A percentile compares a stretch with the other conserved stretches of the same genome.
Conservation (phyloP, 2,888 invertebrate genomes). For the Spodoptera littoralis region DNA sequence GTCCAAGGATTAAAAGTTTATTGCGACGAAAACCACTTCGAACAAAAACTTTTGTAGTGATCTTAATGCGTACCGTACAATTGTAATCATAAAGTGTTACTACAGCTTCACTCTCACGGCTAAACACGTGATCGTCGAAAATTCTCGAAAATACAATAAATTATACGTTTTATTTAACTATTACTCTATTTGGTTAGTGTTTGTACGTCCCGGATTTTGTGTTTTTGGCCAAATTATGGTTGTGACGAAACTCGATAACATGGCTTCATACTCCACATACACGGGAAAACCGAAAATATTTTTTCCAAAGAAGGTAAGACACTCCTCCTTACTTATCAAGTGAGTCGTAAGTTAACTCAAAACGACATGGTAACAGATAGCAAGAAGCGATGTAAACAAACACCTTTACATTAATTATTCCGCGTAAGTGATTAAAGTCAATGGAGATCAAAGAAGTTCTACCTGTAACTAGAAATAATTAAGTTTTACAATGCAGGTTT, state of each 20-base stretch:
- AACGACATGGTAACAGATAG: constrained; percentile 53
- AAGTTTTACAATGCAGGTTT: too few species aligned
- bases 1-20: constrained; percentile 82
- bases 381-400: constrained; percentile 48
- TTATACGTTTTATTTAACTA: constrained; percentile 66
- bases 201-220: constrained; percentile 75
- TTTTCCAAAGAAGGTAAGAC: constrained; percentile 86
- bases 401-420: constrained; percentile 24
- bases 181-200: constrained; percentile 74
- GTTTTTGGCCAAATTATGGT: constrained; percentile 85
- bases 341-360: constrained; percentile 39
- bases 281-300: constrained; percentile 87
- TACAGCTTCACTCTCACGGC: constrained; percentile 68
- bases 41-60: constrained; percentile 79
- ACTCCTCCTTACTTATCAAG: constrained; percentile 37
- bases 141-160: constrained; percentile 78
- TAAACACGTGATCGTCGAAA: constrained; percentile 81
- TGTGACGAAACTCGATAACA: constrained; percentile 86
- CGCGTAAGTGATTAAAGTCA: constrained; percentile 20
- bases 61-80: constrained; percentile 70
- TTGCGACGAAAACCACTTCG: constrained; percentile 80
- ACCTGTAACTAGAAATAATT: constrained; percentile 22
- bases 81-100: constrained; percentile 72
- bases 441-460: constrained; percentile 16
- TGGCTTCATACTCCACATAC: constrained; percentile 86